Conservation (phyloP, 2,888 invertebrate genomes). For the Mycalesis mineus region DNA sequence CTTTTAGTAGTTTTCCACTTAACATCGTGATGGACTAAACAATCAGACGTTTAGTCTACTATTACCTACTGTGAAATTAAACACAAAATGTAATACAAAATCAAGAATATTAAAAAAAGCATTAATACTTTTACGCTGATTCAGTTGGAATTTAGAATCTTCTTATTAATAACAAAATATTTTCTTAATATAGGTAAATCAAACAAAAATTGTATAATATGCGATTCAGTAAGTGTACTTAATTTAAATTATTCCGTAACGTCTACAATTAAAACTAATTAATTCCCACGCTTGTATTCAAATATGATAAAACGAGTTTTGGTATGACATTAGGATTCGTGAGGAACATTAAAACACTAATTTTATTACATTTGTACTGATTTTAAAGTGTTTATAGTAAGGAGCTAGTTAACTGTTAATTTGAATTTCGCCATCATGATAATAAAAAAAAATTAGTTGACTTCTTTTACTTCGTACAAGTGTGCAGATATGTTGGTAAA, state of each 20-base stretch:
- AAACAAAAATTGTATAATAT: not conserved
- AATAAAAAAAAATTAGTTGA: too few relatives aligned
- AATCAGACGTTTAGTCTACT: too few relatives aligned
- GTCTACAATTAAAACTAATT: conserved; percentile 20
- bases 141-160: too few relatives aligned
- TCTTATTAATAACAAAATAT: too few relatives aligned
- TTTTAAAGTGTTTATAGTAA: not conserved
- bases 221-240: conserved; percentile 7
- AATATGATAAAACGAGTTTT: conserved; percentile 21
- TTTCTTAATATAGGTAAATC: not conserved
- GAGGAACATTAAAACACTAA: not conserved
- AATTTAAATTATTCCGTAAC: conserved; percentile 18
- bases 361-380: conserved; percentile 8
- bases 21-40: too few relatives aligned
- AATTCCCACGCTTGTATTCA: conserved; percentile 29
- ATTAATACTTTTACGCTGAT: too few relatives aligned
- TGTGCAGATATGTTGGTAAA: too few relatives aligned
- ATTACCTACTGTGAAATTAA: too few relatives aligned
- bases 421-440: not conserved
- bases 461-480: too few relatives aligned
- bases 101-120: too few relatives aligned
- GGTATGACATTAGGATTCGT: conserved; percentile 9
- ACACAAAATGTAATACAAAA: too few relatives aligned
- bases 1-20: too few relatives aligned
- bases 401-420: not conserved